These are phyloP conservation scores for Melanophora roralis DNA, from an alignment of 2,888 invertebrate species.

Conservation along the genomic window DNA sequence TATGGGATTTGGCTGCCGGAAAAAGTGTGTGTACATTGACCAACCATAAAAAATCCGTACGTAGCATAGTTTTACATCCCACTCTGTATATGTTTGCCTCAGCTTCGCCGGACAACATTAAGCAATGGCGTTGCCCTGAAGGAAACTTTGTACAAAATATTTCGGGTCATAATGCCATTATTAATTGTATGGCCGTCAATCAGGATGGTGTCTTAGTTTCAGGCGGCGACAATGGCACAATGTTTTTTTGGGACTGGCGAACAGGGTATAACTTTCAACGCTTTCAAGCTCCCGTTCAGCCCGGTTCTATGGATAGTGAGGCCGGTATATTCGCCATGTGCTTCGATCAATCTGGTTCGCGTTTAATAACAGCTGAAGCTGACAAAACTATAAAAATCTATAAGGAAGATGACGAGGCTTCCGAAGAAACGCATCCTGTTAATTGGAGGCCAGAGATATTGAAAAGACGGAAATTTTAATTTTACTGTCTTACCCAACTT, in stretches of 20 bases:
- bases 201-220: conserved; percentile 97
- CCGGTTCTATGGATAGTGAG: conserved; percentile 99
- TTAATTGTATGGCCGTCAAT: conserved; percentile 97
- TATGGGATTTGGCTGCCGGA: conserved; percentile 99
- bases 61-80: conserved; percentile 87
- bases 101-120: conserved; percentile 98
- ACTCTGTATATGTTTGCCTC: conserved; percentile 95
- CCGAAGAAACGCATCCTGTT: conserved; percentile 96
- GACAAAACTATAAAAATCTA: conserved; percentile 99
- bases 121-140: conserved; percentile 99
- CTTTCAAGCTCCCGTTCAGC: conserved; percentile 94
- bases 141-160: conserved; percentile 98
- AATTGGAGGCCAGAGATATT: conserved; percentile 98
- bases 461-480: conserved; percentile 91
- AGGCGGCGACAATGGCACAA: conserved; percentile 98
- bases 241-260: conserved; percentile 99
- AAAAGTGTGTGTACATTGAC: conserved; percentile 95
- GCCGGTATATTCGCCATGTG: conserved; percentile 97
- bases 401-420: conserved; percentile 96
- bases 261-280: conserved; percentile 99
- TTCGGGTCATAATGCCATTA: conserved; percentile 97
- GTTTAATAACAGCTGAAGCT: conserved; percentile 97
- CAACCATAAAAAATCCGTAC: conserved; percentile 98
- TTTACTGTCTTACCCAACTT: neutral
- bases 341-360: conserved; percentile 95